Conservation (phyloP, 2,113 vertebrate species). For the Petrocephalus microphthalmus region DNA sequence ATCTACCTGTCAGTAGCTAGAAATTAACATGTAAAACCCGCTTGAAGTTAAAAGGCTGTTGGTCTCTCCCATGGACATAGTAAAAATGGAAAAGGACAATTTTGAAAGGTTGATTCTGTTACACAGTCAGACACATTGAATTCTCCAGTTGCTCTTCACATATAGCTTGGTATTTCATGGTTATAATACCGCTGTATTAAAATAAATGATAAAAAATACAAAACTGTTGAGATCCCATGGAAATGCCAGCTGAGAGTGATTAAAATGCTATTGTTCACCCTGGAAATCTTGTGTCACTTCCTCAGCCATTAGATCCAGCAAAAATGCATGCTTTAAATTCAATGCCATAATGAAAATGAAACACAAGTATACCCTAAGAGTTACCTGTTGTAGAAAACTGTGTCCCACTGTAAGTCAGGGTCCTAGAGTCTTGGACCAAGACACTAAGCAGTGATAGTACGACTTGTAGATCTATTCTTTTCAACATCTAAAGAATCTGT, state of each 20-base stretch:
- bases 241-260: background rate
- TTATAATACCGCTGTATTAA: background rate
- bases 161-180: background rate
- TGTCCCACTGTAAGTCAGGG: background rate
- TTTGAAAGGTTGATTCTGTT: slow-evolving; percentile 38
- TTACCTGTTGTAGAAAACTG: background rate
- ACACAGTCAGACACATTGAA: slow-evolving; percentile 14
- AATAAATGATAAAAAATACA: background rate
- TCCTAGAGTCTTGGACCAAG: background rate
- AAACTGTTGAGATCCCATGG: background rate
- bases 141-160: background rate
- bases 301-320: background rate
- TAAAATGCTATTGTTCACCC: background rate
- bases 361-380: background rate
- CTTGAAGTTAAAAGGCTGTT: slow-evolving; percentile 31
- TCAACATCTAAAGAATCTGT: background rate
- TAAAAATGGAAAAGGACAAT: slow-evolving; percentile 9
- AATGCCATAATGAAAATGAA: background rate
- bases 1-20: slow-evolving; percentile 47
- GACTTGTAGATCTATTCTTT: background rate
- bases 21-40: slow-evolving; percentile 43
- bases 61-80: slow-evolving; percentile 25
- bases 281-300: background rate
- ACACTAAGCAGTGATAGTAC: background rate
- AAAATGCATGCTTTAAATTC: background rate